These are phyloP conservation scores for Sarcoramphus papa DNA, from an alignment of 2,797 vertebrate species.

Conservation along the genomic window DNA sequence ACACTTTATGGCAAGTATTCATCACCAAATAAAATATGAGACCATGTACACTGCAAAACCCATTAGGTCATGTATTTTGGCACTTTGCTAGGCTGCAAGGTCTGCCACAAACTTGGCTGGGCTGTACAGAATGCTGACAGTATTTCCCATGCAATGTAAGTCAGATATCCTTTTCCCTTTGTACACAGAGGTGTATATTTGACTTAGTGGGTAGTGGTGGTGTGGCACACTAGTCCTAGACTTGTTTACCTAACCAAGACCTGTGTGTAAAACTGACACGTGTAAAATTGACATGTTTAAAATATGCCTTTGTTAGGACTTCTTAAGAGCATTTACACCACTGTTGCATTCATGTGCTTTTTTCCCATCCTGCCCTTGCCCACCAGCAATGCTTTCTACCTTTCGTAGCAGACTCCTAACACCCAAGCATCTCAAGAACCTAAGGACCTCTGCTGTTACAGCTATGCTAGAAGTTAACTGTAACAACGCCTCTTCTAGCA, in stretches of 20 bases:
- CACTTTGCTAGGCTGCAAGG: background rate
- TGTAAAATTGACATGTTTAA: background rate
- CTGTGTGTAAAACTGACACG: background rate
- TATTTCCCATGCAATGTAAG: background rate
- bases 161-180: background rate
- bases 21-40: constrained; percentile 14
- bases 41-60: background rate
- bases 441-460: background rate
- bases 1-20: background rate
- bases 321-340: background rate
- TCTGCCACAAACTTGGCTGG: background rate
- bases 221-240: background rate
- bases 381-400: background rate
- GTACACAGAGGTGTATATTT: background rate
- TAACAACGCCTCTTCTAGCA: background rate
- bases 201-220: background rate
- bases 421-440: background rate
- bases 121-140: background rate
- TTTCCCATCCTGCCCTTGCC: background rate
- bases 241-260: background rate
- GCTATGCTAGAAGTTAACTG: background rate
- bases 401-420: background rate
- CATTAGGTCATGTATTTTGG: background rate
- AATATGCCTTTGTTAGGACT: background rate
- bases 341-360: background rate